Evolutionary conservation across 2,888 invertebrate species (phyloP).

Genomic region (Phoenoteleia sp.): DNA sequence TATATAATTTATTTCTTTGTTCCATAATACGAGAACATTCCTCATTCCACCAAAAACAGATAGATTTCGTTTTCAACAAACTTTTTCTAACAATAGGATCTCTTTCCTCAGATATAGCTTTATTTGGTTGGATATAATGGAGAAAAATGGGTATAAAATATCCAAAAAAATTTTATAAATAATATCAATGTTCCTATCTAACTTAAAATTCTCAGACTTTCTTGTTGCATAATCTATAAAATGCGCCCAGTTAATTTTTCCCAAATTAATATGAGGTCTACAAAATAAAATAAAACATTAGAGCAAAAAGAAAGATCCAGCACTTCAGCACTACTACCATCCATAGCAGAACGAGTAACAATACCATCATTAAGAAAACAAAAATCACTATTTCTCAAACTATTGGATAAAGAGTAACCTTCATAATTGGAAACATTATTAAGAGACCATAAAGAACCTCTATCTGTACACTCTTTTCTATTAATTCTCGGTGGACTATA

Average conservation of each 20-base stretch:
- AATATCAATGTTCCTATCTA: background rate
- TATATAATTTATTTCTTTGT: background rate
- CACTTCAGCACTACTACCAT: background rate
- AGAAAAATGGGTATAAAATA: too few relatives aligned
- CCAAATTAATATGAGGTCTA: constrained; percentile 1
- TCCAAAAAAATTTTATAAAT: background rate
- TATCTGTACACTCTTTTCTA: constrained; percentile 4
- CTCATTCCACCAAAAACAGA: too few relatives aligned
- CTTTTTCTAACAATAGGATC: background rate
- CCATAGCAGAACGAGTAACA: background rate
- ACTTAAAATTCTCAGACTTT: background rate
- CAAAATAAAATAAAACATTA: background rate
- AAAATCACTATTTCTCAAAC: background rate
- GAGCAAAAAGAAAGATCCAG: background rate
- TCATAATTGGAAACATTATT: background rate
- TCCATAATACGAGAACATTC: background rate
- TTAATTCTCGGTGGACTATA: constrained; percentile 16
- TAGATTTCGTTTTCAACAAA: background rate
- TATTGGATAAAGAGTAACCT: too few relatives aligned
- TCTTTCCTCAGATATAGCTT: background rate
- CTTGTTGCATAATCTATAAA: background rate
- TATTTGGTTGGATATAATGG: too few relatives aligned
- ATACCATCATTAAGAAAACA: background rate
- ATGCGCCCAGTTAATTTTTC: background rate
- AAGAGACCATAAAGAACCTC: background rate